A percentile compares a stretch with the other conserved stretches of the same genome.
phyloP scores from a whole-genome alignment of 2,113 vertebrate species.

The Salvelinus fontinalis region DNA sequence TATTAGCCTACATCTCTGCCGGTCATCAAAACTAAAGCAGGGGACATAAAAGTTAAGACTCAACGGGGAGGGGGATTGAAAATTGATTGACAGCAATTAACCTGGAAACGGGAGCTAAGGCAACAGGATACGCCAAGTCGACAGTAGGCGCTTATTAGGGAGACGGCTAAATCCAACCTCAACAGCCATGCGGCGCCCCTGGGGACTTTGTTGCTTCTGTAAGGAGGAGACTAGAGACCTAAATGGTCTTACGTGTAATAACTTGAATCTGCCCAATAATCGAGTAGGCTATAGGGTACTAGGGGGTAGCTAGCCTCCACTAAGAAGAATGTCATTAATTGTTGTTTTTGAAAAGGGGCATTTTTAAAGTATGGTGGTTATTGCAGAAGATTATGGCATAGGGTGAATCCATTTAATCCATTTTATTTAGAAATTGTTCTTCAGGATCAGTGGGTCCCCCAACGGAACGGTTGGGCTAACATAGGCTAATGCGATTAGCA shows the following conservation, averaged over 20 bases:
- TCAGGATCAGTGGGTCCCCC: too few relatives aligned
- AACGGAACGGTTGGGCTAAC: too few relatives aligned
- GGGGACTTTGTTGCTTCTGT: background rate
- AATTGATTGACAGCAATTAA: slow-evolving; percentile 47
- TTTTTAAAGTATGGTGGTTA: too few relatives aligned
- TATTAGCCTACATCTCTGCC: background rate
- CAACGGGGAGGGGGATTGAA: slow-evolving; percentile 14
- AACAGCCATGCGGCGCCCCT: background rate
- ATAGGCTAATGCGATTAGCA: too few relatives aligned
- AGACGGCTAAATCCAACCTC: slow-evolving; percentile 6
- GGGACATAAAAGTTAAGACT: background rate
- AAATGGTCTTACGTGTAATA: background rate
- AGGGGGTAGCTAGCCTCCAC: too few relatives aligned
- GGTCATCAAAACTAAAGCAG: background rate
- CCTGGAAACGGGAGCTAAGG: slow-evolving; percentile 51
- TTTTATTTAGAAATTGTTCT: too few relatives aligned
- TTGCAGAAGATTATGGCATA: too few relatives aligned
- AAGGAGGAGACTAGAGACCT: background rate
- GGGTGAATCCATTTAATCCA: too few relatives aligned
- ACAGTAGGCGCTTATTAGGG: slow-evolving; percentile 42
- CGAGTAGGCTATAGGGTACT: too few relatives aligned
- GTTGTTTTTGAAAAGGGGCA: too few relatives aligned
- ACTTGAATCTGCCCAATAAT: background rate
- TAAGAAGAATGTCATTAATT: too few relatives aligned
- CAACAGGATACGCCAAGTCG: slow-evolving; percentile 34